Conservation (phyloP, 2,797 vertebrate genomes). For the Premnoplex brunnescens region DNA sequence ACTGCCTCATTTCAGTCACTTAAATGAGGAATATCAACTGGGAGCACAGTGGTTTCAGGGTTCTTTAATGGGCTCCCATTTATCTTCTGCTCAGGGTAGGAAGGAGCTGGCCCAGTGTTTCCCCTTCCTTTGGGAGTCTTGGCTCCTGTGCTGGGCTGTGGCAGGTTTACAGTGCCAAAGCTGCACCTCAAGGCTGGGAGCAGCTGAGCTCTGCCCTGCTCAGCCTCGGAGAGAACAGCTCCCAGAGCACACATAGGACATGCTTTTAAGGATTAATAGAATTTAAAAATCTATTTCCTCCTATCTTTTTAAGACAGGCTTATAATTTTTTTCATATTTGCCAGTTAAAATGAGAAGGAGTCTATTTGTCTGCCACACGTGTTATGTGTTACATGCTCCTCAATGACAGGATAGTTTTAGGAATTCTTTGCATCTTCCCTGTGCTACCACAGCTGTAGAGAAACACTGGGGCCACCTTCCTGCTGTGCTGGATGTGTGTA, state of each 20-base stretch:
- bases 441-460: background rate
- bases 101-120: background rate
- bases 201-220: background rate
- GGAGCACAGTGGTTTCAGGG: background rate
- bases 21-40: background rate
- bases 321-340: background rate
- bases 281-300: background rate
- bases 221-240: background rate
- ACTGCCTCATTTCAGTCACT: background rate
- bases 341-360: background rate
- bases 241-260: background rate
- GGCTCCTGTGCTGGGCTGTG: background rate
- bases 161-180: background rate
- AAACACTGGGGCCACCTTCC: background rate
- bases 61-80: background rate
- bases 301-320: background rate
- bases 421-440: background rate
- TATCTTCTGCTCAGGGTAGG: background rate
- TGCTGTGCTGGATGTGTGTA: background rate
- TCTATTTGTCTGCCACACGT: background rate
- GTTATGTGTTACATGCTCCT: background rate
- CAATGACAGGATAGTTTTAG: background rate
- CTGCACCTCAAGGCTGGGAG: background rate
- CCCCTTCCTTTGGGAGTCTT: fast-evolving
- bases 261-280: background rate